phyloP scores from a whole-genome alignment of 2,888 invertebrate genomes.

The Branchipolynoe longqiensis region DNA sequence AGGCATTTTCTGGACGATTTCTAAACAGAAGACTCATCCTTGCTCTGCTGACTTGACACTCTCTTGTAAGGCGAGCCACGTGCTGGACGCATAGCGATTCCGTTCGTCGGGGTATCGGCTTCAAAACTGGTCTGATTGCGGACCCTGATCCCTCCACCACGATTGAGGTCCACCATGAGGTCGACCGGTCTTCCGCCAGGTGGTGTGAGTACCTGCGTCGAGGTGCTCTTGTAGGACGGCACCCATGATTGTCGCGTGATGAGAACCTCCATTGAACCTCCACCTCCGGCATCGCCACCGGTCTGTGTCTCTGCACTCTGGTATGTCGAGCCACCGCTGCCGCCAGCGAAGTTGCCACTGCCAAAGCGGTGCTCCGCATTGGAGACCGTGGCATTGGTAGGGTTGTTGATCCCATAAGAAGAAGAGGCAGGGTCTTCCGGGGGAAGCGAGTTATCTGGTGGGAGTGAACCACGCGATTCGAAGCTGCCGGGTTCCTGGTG shows the following conservation, averaged over 20 bases:
- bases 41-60: neutral
- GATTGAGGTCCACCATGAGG: slow-evolving; percentile 50
- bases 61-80: slow-evolving; percentile 21
- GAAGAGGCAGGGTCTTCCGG: neutral
- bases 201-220: slow-evolving; percentile 41
- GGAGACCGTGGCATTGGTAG: slow-evolving; percentile 43
- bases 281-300: neutral
- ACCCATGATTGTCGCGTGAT: neutral
- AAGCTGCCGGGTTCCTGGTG: slow-evolving; percentile 58
- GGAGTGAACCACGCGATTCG: slow-evolving; percentile 60
- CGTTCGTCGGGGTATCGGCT: neutral
- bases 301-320: slow-evolving; percentile 28
- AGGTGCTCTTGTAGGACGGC: slow-evolving; percentile 25
- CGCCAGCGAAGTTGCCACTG: neutral
- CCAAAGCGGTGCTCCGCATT: neutral
- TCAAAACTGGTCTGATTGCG: slow-evolving; percentile 10
- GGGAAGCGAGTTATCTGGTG: slow-evolving; percentile 32
- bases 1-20: neutral
- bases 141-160: neutral
- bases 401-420: slow-evolving; percentile 16
- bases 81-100: neutral
- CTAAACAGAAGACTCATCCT: slow-evolving; percentile 48
- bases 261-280: neutral
- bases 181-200: slow-evolving; percentile 53
- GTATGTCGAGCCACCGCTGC: neutral